These are phyloP conservation scores for Elysia chlorotica DNA, from an alignment of 1,140 invertebrate species.

Conservation along the genomic window DNA sequence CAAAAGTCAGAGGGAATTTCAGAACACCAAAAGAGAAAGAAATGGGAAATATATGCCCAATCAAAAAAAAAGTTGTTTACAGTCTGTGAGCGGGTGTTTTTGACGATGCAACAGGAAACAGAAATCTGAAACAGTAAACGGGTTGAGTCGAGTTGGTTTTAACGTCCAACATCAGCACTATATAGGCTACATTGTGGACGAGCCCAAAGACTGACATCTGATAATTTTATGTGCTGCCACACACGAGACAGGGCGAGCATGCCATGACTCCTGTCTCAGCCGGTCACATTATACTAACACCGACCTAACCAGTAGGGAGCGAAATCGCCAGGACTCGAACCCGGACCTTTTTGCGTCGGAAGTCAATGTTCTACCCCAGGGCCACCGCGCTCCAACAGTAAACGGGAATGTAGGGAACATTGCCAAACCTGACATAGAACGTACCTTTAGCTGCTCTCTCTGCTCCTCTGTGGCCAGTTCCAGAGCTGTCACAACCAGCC, in stretches of 20 bases:
- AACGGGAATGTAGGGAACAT: not conserved
- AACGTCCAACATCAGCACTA: not conserved
- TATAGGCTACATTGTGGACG: too few species aligned
- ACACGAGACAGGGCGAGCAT: too few species aligned
- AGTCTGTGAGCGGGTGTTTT: too few species aligned
- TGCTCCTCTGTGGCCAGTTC: constrained; percentile 75
- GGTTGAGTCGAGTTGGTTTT: not conserved
- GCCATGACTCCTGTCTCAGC: too few species aligned
- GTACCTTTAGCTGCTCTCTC: constrained; percentile 75
- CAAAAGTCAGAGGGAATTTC: not conserved
- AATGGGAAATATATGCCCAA: too few species aligned
- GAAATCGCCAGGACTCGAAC: not conserved
- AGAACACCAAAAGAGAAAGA: not conserved
- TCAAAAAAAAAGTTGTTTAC: too few species aligned
- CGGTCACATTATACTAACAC: not conserved
- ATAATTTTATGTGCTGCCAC: too few species aligned
- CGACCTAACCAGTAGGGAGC: too few species aligned
- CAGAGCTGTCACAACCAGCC: constrained; percentile 89
- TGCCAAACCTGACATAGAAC: too few species aligned
- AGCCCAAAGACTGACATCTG: too few species aligned
- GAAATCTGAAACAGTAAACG: not conserved
- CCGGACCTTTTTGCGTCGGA: not conserved
- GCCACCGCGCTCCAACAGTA: not conserved
- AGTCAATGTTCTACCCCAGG: not conserved
- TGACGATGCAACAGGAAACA: not conserved